phyloP scores from a whole-genome alignment of 2,888 invertebrate species.

The Tipula helvola region DNA sequence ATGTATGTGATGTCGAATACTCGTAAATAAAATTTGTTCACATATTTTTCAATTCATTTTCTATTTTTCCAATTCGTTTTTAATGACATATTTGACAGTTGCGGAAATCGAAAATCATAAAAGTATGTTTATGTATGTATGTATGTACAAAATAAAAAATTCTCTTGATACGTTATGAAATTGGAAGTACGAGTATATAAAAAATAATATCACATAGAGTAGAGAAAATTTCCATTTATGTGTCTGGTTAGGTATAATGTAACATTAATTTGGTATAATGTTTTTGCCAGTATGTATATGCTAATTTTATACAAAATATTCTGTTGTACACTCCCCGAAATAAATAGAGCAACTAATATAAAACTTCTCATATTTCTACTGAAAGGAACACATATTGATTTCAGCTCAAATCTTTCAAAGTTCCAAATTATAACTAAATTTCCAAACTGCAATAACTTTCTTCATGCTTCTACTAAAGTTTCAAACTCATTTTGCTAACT shows the following conservation, averaged over 20 bases:
- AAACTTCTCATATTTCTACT: too few relatives aligned
- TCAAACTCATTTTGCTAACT: too few relatives aligned
- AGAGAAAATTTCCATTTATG: not conserved
- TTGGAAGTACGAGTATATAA: not conserved
- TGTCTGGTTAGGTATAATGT: not conserved
- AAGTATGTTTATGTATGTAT: not conserved
- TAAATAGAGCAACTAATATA: too few relatives aligned
- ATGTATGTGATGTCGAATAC: not conserved
- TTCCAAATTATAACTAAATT: too few relatives aligned
- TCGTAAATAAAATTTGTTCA: not conserved
- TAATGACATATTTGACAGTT: not conserved
- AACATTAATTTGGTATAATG: not conserved
- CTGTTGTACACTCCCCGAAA: too few relatives aligned
- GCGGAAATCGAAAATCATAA: slow-evolving; percentile 4
- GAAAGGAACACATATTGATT: too few relatives aligned
- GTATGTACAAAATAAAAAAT: not conserved
- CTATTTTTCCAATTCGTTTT: not conserved
- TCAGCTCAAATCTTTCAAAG: too few relatives aligned
- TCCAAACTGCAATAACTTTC: too few relatives aligned
- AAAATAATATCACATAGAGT: not conserved
- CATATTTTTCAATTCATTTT: not conserved
- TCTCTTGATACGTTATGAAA: not conserved
- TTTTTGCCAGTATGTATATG: not conserved
- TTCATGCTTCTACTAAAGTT: too few relatives aligned
- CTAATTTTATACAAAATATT: not conserved